Percentiles rank a stretch among this genome's conserved stretches.
Evolutionary conservation across 2,113 vertebrate genomes (phyloP).

Genomic region (Acrocephalus arundinaceus): DNA sequence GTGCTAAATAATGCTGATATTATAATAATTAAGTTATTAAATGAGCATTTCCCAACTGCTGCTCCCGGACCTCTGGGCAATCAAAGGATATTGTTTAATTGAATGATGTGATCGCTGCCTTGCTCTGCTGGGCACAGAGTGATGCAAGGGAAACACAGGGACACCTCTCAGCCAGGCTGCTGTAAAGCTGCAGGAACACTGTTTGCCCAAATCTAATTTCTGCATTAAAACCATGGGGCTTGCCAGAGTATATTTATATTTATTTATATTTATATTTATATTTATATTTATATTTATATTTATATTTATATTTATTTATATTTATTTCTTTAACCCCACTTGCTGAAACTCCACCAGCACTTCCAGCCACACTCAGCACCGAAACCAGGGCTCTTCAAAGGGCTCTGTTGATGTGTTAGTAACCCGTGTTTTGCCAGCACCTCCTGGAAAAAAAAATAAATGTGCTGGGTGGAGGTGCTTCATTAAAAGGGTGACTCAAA

Average conservation of each 20-base stretch:
- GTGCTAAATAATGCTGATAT: background rate
- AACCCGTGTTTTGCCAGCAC: background rate
- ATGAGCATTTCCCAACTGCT: background rate
- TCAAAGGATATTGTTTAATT: slow-evolving; percentile 12
- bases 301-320: background rate
- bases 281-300: background rate
- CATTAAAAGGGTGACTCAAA: background rate
- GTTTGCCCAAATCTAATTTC: rapidly evolving
- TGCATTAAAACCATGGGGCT: rapidly evolving
- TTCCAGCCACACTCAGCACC: background rate
- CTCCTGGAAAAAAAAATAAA: background rate
- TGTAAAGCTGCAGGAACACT: background rate
- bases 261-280: background rate
- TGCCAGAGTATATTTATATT: background rate
- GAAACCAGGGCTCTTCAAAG: background rate
- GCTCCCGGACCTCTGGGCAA: background rate
- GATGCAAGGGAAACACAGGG: rapidly evolving
- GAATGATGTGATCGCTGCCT: background rate
- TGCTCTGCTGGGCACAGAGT: rapidly evolving
- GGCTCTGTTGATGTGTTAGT: background rate
- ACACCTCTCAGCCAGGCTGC: rapidly evolving
- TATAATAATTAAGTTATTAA: slow-evolving; percentile 11
- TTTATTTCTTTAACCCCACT: background rate
- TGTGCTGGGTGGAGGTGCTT: background rate
- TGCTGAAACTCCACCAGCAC: background rate